Evolutionary conservation across 2,797 vertebrate species (phyloP), one percentile per base, ranked within the genome.

Genomic region (Arremon aurantiirostris): DNA sequence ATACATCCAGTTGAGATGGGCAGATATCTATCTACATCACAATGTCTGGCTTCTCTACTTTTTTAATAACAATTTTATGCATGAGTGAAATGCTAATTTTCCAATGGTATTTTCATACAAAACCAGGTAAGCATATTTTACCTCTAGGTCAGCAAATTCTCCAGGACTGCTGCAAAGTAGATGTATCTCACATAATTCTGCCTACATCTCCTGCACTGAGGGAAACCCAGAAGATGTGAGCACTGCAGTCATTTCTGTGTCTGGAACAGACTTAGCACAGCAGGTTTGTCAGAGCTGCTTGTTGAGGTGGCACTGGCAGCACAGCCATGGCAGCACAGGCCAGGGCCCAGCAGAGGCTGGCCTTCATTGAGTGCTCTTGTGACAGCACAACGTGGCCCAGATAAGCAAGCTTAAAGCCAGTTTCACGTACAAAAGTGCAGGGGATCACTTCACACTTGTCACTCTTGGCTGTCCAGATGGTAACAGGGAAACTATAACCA

Each of bases 231-330:
- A 85, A 61, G n/a, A 7, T 0, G 23, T 11, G 57, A 72, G 10
- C 23, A 7, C 18, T 11, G 20, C 18, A 27, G 37, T 15, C 6
- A 22, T 19, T 72, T 55, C 52, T 44, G 10, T 26, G 23, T 12
- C 59, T 49, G 3, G 41, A 71, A 20, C 34, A 46, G 27, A 9
- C 27, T 24, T 2, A 27, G 21, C 27, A 47, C 30, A 41, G 72
- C 41, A 39, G 49, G 46, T 18, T 4, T 15, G 42, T 22, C 28
- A 44, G 71, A 73, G 56, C 68, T 63, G 52, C 52, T 23, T 1
- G 4, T 0, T 59, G 68, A 20, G 68, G 30, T 27, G 70, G 37
- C 77, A 11, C 0, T 6, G 52, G 56, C 27, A 46, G 3, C 0
- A 3, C 17, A 65, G 30, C 53, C 35, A 11, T 3, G 8, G 72